Percentiles rank a stretch among this genome's conserved stretches.
Conservation (phyloP, 1,140 invertebrate genomes). For the Leptinotarsa defecta region DNA sequence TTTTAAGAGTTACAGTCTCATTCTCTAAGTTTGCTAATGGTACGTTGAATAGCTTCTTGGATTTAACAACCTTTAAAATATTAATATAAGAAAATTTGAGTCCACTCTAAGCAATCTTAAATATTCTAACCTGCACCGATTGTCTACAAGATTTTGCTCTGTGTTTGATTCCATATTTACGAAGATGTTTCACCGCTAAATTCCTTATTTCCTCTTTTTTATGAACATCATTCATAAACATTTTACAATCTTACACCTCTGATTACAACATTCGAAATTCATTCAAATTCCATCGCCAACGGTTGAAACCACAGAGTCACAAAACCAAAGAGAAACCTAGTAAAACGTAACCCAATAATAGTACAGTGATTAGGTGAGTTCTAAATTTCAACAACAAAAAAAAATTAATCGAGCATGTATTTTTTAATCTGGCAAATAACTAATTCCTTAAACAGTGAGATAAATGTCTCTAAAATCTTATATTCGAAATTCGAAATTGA, state of each 20-base stretch:
- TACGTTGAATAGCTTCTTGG: constrained; percentile 66
- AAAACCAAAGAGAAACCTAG: too few relatives aligned
- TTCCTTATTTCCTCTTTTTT: constrained; percentile 68
- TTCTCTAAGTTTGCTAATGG: constrained; percentile 63
- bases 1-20: constrained; percentile 65
- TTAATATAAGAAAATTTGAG: not conserved
- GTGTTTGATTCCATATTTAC: constrained; percentile 67
- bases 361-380: too few relatives aligned
- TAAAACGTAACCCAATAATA: too few relatives aligned
- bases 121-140: constrained; percentile 59
- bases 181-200: constrained; percentile 64
- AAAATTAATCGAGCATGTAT: too few relatives aligned
- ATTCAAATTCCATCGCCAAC: not conserved
- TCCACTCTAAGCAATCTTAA: too few relatives aligned
- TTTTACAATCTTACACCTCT: constrained; percentile 44
- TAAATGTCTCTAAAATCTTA: too few relatives aligned
- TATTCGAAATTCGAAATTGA: too few relatives aligned
- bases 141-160: constrained; percentile 65
- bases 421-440: too few relatives aligned
- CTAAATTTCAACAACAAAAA: too few relatives aligned
- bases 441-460: too few relatives aligned
- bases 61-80: constrained; percentile 47
- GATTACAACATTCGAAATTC: not conserved
- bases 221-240: constrained; percentile 69
- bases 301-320: not conserved